These are phyloP conservation scores for Zapus hudsonius DNA, from an alignment of 2,113 vertebrate species.

Conservation along the genomic window DNA sequence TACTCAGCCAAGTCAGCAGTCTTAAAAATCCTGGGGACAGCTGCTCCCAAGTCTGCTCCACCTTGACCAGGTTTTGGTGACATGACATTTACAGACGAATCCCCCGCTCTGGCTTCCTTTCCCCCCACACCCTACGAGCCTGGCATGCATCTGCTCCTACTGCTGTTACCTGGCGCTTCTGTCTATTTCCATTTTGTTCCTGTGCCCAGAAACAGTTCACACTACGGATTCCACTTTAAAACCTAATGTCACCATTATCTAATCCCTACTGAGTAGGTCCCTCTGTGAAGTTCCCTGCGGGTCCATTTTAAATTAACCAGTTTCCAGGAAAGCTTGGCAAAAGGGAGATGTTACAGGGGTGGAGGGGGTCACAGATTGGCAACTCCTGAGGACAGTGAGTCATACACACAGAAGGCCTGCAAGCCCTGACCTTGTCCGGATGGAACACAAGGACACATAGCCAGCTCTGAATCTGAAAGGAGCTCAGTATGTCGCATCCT, in stretches of 20 bases:
- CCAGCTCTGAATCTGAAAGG: background rate
- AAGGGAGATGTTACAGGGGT: background rate
- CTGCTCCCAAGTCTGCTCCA: background rate
- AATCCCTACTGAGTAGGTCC: background rate
- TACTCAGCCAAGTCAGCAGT: background rate
- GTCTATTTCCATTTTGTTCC: slow-evolving; percentile 15
- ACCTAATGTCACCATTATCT: slow-evolving; percentile 33
- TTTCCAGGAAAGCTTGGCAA: slow-evolving; percentile 3
- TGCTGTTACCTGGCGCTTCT: background rate
- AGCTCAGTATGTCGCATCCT: background rate
- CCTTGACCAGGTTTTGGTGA: slow-evolving; percentile 20
- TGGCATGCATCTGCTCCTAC: background rate
- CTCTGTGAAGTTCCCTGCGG: background rate
- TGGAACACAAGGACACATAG: background rate
- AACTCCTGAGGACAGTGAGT: background rate
- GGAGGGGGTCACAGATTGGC: background rate
- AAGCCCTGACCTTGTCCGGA: background rate
- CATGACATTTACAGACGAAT: background rate
- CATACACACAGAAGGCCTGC: background rate
- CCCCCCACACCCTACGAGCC: background rate
- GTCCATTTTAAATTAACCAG: slow-evolving; percentile 45
- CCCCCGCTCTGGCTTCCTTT: background rate
- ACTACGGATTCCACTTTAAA: slow-evolving; percentile 35
- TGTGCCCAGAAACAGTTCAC: background rate
- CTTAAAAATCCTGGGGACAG: background rate